phyloP scores from a whole-genome alignment of 2,113 vertebrate species.

The Psilopsiagon aurifrons region DNA sequence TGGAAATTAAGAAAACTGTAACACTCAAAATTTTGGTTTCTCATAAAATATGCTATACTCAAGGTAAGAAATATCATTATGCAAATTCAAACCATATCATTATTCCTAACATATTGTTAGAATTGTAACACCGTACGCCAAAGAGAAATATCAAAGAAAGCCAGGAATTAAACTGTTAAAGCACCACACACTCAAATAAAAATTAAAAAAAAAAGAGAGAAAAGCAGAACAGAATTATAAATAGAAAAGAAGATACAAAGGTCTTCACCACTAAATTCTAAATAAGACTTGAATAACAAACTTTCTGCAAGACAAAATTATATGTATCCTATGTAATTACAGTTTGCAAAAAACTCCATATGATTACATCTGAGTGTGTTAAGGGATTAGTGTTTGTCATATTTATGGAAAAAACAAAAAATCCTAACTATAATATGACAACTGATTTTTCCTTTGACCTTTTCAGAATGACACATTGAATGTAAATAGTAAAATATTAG shows the following conservation, averaged over 20 bases:
- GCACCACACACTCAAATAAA: background rate
- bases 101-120: background rate
- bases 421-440: background rate
- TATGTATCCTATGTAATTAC: constrained; percentile 25
- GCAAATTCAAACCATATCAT: background rate
- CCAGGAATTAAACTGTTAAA: background rate
- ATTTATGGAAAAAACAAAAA: background rate
- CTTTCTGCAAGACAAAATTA: constrained; percentile 30
- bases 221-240: background rate
- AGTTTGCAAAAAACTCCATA: constrained; percentile 7
- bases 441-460: background rate
- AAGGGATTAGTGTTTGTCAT: background rate
- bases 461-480: constrained; percentile 22
- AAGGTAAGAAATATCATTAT: background rate
- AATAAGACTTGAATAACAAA: background rate
- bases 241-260: background rate
- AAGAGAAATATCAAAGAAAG: background rate
- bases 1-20: background rate
- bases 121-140: background rate
- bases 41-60: background rate
- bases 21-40: background rate
- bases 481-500: constrained; percentile 32
- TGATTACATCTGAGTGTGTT: constrained; percentile 10
- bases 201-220: background rate
- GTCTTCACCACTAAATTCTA: background rate